Conservation (phyloP, 2,797 vertebrate genomes). For the Helicolenus hilgendorfi region DNA sequence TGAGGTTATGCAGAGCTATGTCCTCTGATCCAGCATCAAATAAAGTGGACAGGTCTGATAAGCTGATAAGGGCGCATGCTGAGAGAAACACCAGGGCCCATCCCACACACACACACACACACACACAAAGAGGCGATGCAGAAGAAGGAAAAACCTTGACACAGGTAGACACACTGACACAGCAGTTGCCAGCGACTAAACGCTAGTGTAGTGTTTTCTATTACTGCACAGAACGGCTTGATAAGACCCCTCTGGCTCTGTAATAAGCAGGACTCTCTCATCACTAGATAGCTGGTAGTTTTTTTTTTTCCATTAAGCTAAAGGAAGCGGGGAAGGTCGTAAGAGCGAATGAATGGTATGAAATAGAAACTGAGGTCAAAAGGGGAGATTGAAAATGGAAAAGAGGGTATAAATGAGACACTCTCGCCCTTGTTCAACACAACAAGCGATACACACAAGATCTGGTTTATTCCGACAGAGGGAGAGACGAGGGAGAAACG, state of each 20-base stretch:
- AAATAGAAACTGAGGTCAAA: constrained; percentile 21
- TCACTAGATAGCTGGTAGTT: neutral
- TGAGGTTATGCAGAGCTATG: constrained; percentile 43
- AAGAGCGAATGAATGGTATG: neutral
- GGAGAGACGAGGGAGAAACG: neutral
- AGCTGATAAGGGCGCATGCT: constrained; percentile 59
- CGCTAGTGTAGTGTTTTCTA: constrained; percentile 31
- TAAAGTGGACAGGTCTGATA: constrained; percentile 68
- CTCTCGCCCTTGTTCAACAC: neutral
- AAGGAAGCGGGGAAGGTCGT: constrained; percentile 23
- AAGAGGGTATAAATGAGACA: constrained; percentile 11
- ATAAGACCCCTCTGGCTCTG: constrained; percentile 36
- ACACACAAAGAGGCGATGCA: constrained; percentile 1
- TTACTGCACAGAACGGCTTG: constrained; percentile 27
- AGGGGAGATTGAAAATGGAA: constrained; percentile 46
- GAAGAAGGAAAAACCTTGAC: constrained; percentile 11
- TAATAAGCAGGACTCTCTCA: constrained; percentile 40
- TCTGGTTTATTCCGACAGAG: constrained; percentile 12
- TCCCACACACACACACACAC: neutral
- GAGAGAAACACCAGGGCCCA: constrained; percentile 64
- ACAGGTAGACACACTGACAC: constrained; percentile 37
- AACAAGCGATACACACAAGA: constrained; percentile 20
- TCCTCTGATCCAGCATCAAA: constrained; percentile 60
- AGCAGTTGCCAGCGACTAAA: constrained; percentile 38
- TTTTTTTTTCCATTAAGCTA: constrained; percentile 29